Percentiles rank a stretch among this genome's conserved stretches.
Conservation (phyloP, 2,888 invertebrate genomes). For the Campoplex nolae region DNA sequence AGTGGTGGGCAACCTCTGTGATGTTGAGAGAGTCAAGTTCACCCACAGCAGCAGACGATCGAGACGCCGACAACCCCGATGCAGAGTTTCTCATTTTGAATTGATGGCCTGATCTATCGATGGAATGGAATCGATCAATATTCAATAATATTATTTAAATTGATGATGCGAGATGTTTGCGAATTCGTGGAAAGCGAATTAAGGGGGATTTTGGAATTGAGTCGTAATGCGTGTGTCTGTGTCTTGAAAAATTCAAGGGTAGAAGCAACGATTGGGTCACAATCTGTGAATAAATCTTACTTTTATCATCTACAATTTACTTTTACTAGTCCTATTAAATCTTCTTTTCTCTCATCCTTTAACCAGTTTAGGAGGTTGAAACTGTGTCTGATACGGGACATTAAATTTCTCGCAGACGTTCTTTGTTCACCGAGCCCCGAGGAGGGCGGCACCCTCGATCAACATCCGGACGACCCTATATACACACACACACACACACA, state of each 20-base stretch:
- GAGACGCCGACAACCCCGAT: slow-evolving; percentile 19
- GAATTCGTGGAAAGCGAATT: not conserved
- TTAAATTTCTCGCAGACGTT: slow-evolving; percentile 74
- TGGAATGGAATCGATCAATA: not conserved
- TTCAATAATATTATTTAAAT: not conserved
- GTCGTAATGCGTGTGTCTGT: slow-evolving; percentile 46
- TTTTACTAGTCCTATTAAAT: not conserved
- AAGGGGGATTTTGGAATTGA: slow-evolving; percentile 61
- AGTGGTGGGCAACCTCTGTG: slow-evolving; percentile 74
- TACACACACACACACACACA: not conserved
- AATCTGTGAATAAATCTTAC: slow-evolving; percentile 20
- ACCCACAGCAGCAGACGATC: slow-evolving; percentile 46
- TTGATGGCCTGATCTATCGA: not conserved
- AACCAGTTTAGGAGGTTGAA: slow-evolving; percentile 3
- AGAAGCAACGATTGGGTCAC: slow-evolving; percentile 66
- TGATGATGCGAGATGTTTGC: not conserved
- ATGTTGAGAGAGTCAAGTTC: slow-evolving; percentile 74
- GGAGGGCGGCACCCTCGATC: slow-evolving; percentile 73
- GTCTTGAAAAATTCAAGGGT: slow-evolving; percentile 70
- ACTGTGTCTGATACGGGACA: slow-evolving; percentile 69
- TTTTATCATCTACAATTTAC: slow-evolving; percentile 15
- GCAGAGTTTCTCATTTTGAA: slow-evolving; percentile 52
- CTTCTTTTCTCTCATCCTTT: not conserved
- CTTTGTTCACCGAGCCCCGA: slow-evolving; percentile 62
- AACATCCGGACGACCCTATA: slow-evolving; percentile 47